These are phyloP conservation scores for Apomyelois bistriatella DNA, from an alignment of 2,888 invertebrate species.

Conservation along the genomic window DNA sequence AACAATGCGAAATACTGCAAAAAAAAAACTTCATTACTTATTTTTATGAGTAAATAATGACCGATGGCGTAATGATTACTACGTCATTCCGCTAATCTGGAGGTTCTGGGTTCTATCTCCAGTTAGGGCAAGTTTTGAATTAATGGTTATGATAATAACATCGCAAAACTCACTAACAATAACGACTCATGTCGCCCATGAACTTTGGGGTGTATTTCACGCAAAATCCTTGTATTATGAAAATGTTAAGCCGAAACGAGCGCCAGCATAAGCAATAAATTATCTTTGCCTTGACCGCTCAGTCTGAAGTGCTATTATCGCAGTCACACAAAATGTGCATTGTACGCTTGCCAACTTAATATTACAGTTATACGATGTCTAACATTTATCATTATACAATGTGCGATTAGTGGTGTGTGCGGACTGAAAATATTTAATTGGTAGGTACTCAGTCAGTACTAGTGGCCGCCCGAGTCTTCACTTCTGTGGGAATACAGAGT, in stretches of 20 bases:
- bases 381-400: not conserved
- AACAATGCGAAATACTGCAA: too few relatives aligned
- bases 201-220: not conserved
- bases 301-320: constrained; percentile 19
- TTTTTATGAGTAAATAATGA: too few relatives aligned
- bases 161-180: not conserved
- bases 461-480: too few relatives aligned
- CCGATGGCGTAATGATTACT: too few relatives aligned
- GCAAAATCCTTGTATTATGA: not conserved
- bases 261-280: constrained; percentile 4
- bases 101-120: too few relatives aligned
- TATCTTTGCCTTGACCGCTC: constrained; percentile 14
- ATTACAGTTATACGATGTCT: constrained; percentile 9
- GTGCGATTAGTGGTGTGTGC: not conserved
- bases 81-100: too few relatives aligned
- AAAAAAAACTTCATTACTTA: too few relatives aligned
- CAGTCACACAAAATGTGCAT: constrained; percentile 29
- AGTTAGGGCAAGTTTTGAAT: not conserved
- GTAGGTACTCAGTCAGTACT: too few relatives aligned
- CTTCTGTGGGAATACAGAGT: too few relatives aligned
- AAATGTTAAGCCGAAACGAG: constrained; percentile 4
- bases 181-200: not conserved
- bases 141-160: not conserved
- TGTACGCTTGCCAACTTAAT: constrained; percentile 33
- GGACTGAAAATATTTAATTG: not conserved